Evolutionary conservation across 1,140 invertebrate genomes (phyloP).

Genomic region (Mylabris phalerata): DNA sequence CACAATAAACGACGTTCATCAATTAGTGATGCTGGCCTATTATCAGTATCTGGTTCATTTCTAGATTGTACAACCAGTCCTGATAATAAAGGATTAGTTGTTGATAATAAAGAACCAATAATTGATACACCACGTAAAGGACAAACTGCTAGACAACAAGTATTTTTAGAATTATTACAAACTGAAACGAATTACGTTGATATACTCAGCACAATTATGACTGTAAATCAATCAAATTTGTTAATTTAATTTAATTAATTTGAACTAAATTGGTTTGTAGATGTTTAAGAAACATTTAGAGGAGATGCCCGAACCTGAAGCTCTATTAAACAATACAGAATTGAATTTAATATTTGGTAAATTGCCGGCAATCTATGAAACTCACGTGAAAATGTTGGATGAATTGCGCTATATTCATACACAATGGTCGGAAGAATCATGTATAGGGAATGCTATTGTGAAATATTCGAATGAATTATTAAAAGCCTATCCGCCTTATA

Average conservation of each 20-base stretch:
- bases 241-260: background rate
- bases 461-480: constrained; percentile 74
- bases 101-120: constrained; percentile 50
- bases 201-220: constrained; percentile 87
- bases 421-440: constrained; percentile 69
- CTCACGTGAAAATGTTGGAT: constrained; percentile 79
- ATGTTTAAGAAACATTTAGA: constrained; percentile 91
- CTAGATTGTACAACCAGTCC: constrained; percentile 77
- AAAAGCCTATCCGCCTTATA: constrained; percentile 94
- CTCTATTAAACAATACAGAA: constrained; percentile 85
- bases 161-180: constrained; percentile 88
- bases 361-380: constrained; percentile 87
- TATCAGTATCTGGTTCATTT: constrained; percentile 81
- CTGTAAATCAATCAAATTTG: constrained; percentile 49
- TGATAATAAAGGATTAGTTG: constrained; percentile 49
- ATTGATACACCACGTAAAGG: constrained; percentile 57
- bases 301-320: constrained; percentile 64
- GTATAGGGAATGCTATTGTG: constrained; percentile 77
- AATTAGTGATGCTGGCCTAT: constrained; percentile 70
- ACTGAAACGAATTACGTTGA: constrained; percentile 97
- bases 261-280: constrained; percentile 47
- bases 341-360: constrained; percentile 95
- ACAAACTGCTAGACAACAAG: constrained; percentile 73
- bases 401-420: constrained; percentile 62
- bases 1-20: constrained; percentile 66